Conservation (phyloP, 2,113 vertebrate genomes). For the Hydrolagus affinis region DNA sequence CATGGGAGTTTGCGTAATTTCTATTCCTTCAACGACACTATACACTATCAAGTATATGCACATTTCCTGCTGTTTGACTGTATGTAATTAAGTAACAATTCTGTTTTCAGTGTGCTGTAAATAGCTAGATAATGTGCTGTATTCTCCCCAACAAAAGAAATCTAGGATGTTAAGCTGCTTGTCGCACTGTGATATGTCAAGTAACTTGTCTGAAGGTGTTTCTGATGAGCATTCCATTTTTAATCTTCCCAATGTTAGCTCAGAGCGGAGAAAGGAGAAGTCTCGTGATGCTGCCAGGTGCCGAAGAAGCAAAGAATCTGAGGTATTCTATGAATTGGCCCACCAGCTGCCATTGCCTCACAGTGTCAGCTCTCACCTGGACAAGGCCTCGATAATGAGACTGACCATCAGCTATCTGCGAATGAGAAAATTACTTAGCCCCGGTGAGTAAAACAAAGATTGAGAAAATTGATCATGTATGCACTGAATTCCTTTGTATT, state of each 20-base stretch:
- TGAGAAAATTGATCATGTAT: neutral
- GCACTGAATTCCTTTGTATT: no score
- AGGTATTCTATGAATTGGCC: conserved; percentile 90
- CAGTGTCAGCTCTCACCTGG: conserved; percentile 79
- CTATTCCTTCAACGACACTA: neutral
- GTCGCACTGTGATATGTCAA: neutral
- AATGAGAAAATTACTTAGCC: conserved; percentile 76
- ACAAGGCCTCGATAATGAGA: conserved; percentile 96
- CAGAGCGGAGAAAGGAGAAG: conserved; percentile 89
- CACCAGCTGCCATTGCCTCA: conserved; percentile 87
- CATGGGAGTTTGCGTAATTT: no score
- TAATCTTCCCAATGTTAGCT: conserved; percentile 71
- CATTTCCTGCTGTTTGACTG: neutral
- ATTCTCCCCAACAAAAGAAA: no score
- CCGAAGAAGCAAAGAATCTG: conserved; percentile 85
- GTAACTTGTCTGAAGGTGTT: neutral
- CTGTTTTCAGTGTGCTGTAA: neutral
- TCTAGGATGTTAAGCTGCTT: neutral
- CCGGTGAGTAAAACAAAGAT: conserved; percentile 53
- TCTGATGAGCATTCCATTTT: neutral
- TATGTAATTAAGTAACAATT: neutral
- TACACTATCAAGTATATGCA: neutral
- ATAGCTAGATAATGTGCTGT: neutral
- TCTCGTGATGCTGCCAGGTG: conserved; percentile 86
- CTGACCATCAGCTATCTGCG: conserved; percentile 93